These are phyloP conservation scores for Genyomyrus donnyi DNA, from an alignment of 2,113 vertebrate genomes.

Conservation along the genomic window DNA sequence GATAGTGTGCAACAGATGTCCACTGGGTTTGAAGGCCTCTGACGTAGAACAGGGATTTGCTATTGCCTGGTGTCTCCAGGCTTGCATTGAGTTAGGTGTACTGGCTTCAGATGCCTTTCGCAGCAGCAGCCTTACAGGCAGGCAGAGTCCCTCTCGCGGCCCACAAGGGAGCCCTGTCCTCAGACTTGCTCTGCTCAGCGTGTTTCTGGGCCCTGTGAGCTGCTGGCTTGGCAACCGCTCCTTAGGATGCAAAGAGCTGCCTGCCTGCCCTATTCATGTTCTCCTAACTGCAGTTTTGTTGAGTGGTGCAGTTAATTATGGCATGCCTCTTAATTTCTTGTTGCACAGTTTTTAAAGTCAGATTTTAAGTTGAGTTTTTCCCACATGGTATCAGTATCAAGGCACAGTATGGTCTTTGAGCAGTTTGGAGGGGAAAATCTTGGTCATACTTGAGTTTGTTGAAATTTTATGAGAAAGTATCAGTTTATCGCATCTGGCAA, in stretches of 20 bases:
- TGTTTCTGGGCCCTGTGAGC: not conserved
- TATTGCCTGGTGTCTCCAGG: not conserved
- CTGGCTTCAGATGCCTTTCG: not conserved
- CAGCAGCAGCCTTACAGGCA: not conserved
- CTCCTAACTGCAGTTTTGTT: not conserved
- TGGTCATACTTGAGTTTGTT: not conserved
- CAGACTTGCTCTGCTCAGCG: not conserved
- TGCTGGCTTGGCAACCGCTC: not conserved
- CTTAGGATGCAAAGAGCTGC: constrained; percentile 5
- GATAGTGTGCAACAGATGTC: constrained; percentile 25
- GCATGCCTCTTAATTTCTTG: not conserved
- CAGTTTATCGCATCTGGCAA: not conserved
- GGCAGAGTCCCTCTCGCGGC: not conserved
- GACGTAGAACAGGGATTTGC: not conserved
- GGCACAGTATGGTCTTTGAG: not conserved
- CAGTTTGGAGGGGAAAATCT: not conserved
- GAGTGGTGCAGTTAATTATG: not conserved
- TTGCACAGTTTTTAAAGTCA: not conserved
- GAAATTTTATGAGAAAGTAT: not conserved
- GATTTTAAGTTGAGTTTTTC: not conserved
- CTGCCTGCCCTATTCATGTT: not conserved
- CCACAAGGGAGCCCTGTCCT: constrained; percentile 1
- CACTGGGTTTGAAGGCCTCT: constrained; percentile 28
- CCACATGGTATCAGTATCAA: not conserved
- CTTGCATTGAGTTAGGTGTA: not conserved